Evolutionary conservation across 2,797 vertebrate species (phyloP).

Genomic region (Gambelia wislizenii): DNA sequence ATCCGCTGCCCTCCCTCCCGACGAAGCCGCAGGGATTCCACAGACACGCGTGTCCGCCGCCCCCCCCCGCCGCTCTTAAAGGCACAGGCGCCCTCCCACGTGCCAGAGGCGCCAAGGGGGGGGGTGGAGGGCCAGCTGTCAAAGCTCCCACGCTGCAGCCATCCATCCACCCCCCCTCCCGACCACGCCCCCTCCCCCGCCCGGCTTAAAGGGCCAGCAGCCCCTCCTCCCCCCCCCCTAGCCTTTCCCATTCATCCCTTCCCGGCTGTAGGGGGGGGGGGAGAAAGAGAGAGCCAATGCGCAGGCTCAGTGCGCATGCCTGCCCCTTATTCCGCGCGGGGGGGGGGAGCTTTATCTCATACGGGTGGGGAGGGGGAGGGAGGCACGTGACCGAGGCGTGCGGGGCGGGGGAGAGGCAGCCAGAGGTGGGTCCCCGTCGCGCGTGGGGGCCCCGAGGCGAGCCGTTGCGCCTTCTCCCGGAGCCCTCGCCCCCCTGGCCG

Average conservation of each 20-base stretch:
- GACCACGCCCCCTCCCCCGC: no score
- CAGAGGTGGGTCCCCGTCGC: not conserved
- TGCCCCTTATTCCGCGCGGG: slow-evolving; percentile 54
- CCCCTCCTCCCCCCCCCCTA: slow-evolving; percentile 31
- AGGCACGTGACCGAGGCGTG: slow-evolving; percentile 50
- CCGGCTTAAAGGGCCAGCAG: slow-evolving; percentile 33
- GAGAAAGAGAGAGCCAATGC: slow-evolving; percentile 45
- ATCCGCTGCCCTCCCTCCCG: no score
- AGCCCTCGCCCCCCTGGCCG: not conserved
- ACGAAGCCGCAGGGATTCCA: no score
- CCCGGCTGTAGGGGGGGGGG: no score
- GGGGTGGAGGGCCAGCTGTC: no score
- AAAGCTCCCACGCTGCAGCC: not conserved
- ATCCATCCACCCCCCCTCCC: not conserved
- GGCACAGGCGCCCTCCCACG: no score
- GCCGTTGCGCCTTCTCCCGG: slow-evolving; percentile 43
- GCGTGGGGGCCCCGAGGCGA: no score
- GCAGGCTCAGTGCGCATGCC: slow-evolving; percentile 64
- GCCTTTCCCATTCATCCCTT: slow-evolving; percentile 15
- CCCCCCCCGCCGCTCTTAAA: no score
- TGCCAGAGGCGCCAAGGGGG: no score
- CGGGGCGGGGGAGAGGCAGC: not conserved
- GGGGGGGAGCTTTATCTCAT: slow-evolving; percentile 48
- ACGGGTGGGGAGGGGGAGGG: slow-evolving; percentile 7
- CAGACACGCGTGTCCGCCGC: no score